phyloP scores from a whole-genome alignment of 1,140 invertebrate species.

The Drepana arcuata region DNA sequence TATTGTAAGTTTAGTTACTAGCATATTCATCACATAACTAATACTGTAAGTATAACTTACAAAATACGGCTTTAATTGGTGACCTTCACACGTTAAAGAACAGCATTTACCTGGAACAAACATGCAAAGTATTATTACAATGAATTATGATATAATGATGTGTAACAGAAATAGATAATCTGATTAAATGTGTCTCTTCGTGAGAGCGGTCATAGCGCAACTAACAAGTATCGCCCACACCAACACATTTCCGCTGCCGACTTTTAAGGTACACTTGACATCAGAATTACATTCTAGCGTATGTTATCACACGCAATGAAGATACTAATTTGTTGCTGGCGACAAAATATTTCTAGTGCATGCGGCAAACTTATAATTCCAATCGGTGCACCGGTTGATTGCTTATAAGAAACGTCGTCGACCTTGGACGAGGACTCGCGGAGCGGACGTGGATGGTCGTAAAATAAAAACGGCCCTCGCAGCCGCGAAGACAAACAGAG shows the following conservation, averaged over 20 bases:
- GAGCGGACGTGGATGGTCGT: constrained; percentile 57
- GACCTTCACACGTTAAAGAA: no score
- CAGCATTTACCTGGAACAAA: constrained; percentile 33
- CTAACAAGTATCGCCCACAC: constrained; percentile 49
- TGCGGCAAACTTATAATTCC: constrained; percentile 11
- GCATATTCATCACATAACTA: no score
- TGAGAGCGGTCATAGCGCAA: constrained; percentile 36
- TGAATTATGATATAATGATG: constrained; percentile 11
- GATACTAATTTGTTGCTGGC: no score
- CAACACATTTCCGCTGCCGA: constrained; percentile 39
- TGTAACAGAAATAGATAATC: constrained; percentile 37
- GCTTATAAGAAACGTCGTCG: constrained; percentile 30
- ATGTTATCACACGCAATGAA: no score
- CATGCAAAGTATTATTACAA: constrained; percentile 17
- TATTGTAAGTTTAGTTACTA: no score
- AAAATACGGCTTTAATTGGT: no score
- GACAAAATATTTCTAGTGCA: no score
- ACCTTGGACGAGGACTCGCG: constrained; percentile 50
- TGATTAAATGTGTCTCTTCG: constrained; percentile 47
- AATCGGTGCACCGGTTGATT: constrained; percentile 26
- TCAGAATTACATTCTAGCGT: no score
- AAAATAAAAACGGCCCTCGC: constrained; percentile 58
- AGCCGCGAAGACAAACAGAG: constrained; percentile 49
- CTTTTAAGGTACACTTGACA: no score
- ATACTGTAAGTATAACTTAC: no score